Conservation (phyloP, 92 coral and sea anemone species). For the Ricordea florida region DNA sequence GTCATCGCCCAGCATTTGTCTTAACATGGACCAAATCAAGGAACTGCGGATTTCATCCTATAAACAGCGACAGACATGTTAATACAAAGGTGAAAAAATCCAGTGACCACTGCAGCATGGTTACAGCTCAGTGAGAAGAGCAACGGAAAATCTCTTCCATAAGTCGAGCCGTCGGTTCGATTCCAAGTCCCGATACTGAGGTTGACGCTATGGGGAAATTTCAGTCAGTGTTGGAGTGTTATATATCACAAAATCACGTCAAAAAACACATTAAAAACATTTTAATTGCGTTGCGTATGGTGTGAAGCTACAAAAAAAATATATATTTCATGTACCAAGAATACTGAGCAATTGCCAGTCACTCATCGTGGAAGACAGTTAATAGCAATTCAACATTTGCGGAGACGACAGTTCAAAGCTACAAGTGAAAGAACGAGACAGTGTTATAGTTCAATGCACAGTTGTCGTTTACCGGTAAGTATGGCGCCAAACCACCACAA, state of each 20-base stretch:
- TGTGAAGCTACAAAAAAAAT: not conserved
- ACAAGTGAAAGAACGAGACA: too few relatives aligned
- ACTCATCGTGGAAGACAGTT: not conserved
- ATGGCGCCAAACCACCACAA: slow-evolving; percentile 90
- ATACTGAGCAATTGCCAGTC: too few relatives aligned
- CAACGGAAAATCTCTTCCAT: not conserved
- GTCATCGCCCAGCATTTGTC: slow-evolving; percentile 94
- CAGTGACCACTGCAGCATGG: not conserved
- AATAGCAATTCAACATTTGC: not conserved
- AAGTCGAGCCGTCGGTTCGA: too few relatives aligned
- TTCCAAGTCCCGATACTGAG: too few relatives aligned
- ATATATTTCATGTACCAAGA: too few relatives aligned
- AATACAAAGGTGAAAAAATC: not conserved
- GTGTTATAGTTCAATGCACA: too few relatives aligned
- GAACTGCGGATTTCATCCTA: slow-evolving; percentile 89
- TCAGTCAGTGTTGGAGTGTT: too few relatives aligned
- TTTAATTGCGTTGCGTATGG: too few relatives aligned
- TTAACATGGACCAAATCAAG: slow-evolving; percentile 92
- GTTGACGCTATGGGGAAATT: too few relatives aligned
- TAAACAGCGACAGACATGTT: not conserved
- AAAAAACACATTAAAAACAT: too few relatives aligned
- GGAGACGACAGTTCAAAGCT: too few relatives aligned
- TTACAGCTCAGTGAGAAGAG: not conserved
- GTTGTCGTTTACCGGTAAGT: slow-evolving; percentile 75
- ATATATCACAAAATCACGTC: too few relatives aligned